Conservation (phyloP, 2,797 vertebrate species). For the Pangasius mekongensis region DNA sequence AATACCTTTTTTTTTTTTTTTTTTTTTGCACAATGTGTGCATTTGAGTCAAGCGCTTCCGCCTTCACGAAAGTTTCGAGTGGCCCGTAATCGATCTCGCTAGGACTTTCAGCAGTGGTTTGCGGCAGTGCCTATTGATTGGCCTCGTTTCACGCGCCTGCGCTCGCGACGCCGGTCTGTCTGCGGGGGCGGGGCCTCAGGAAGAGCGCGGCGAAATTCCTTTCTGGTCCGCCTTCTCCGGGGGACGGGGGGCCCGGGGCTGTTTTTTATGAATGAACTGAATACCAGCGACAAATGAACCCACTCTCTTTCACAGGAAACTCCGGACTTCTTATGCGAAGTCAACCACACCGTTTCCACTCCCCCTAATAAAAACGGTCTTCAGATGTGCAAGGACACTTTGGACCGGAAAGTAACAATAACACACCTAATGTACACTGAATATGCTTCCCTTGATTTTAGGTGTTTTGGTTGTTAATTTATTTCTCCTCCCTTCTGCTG, state of each 20-base stretch:
- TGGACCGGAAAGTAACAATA: slow-evolving; percentile 3
- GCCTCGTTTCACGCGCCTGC: slow-evolving; percentile 70
- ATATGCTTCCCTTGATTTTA: background rate
- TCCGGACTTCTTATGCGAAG: slow-evolving; percentile 40
- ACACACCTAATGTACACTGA: background rate
- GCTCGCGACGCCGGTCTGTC: slow-evolving; percentile 82
- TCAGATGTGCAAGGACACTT: slow-evolving; percentile 5
- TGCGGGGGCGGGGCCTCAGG: slow-evolving; percentile 72
- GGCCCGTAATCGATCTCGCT: slow-evolving; percentile 69
- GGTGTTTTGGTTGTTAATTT: slow-evolving; percentile 4
- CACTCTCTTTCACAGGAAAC: slow-evolving; percentile 63
- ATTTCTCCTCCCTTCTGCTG: slow-evolving; percentile 4
- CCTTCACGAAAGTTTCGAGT: slow-evolving; percentile 51
- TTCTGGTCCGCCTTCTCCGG: slow-evolving; percentile 64
- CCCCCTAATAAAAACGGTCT: slow-evolving; percentile 2
- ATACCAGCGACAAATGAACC: slow-evolving; percentile 72
- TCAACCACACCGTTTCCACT: slow-evolving; percentile 28
- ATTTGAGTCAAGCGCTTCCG: slow-evolving; percentile 18
- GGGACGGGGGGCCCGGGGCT: slow-evolving; percentile 71
- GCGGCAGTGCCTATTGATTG: slow-evolving; percentile 72
- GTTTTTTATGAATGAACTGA: slow-evolving; percentile 79
- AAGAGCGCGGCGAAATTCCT: slow-evolving; percentile 50
- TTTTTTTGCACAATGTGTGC: slow-evolving; percentile 12
- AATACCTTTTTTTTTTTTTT: background rate
- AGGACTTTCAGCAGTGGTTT: slow-evolving; percentile 72